Evolutionary conservation across 2,113 vertebrate species (phyloP).

Genomic region (Piaya cayana): DNA sequence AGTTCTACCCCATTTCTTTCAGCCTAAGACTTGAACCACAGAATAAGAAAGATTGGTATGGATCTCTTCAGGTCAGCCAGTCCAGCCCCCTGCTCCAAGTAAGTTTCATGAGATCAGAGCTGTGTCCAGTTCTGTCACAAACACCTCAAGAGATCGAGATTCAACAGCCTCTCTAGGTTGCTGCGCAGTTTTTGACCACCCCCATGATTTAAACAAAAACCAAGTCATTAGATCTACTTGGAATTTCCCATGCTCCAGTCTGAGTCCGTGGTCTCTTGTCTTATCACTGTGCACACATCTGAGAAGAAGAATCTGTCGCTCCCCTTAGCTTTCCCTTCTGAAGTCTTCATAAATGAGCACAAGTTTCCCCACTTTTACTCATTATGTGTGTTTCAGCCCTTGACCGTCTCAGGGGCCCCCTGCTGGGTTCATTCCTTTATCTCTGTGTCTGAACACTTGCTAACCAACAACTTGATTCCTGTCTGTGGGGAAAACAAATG

Average conservation of each 20-base stretch:
- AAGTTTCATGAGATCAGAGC: neutral
- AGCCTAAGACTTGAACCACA: neutral
- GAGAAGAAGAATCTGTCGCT: neutral
- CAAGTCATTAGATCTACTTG: neutral
- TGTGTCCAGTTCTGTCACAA: neutral
- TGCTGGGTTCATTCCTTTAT: neutral
- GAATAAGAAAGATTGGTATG: neutral
- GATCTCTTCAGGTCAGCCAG: neutral
- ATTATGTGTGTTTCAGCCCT: neutral
- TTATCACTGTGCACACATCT: neutral
- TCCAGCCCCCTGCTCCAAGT: neutral
- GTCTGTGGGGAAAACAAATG: neutral
- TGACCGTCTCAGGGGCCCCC: neutral
- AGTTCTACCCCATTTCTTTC: neutral
- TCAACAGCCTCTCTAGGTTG: neutral
- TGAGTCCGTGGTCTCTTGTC: neutral
- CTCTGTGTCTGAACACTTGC: neutral
- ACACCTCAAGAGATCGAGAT: neutral
- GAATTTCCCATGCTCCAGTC: neutral
- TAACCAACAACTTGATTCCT: neutral
- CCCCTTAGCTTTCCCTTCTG: neutral
- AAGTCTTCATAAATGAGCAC: neutral
- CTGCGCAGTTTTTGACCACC: neutral
- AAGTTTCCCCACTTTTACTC: neutral
- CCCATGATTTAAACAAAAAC: neutral